Percentiles rank a stretch among this genome's conserved stretches.
These are phyloP conservation scores for Antennarius striatus DNA, from an alignment of 2,113 vertebrate genomes.

Conservation along the genomic window DNA sequence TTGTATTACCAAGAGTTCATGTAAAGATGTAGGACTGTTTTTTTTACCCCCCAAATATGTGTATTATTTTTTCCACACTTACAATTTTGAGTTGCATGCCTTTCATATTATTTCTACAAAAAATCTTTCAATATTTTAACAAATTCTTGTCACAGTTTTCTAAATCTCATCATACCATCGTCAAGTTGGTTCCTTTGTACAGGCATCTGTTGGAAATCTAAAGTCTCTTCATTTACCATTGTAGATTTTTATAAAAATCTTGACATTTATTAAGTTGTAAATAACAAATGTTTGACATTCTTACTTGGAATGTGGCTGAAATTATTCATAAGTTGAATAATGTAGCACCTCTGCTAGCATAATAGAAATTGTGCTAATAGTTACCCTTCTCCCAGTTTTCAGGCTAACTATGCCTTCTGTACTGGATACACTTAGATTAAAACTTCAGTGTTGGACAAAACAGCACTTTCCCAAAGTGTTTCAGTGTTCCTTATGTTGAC, in stretches of 20 bases:
- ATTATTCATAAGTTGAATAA: too few species aligned
- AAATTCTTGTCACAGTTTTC: too few species aligned
- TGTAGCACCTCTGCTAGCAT: neutral
- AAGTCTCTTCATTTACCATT: too few species aligned
- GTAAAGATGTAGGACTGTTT: neutral
- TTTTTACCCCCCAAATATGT: neutral
- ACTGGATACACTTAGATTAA: constrained; percentile 8
- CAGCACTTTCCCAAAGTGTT: constrained; percentile 12
- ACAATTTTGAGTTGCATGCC: constrained; percentile 16
- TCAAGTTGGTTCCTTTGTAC: neutral
- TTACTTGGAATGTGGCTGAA: too few species aligned
- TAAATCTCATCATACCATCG: too few species aligned
- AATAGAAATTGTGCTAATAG: neutral
- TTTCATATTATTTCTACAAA: constrained; percentile 10
- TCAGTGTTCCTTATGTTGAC: too few species aligned
- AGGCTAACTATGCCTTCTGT: neutral
- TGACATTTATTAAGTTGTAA: too few species aligned
- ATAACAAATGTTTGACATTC: too few species aligned
- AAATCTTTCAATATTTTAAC: neutral
- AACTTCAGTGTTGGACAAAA: constrained; percentile 1
- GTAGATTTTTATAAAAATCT: too few species aligned
- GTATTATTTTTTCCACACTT: neutral
- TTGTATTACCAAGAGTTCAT: neutral
- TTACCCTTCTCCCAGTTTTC: neutral
- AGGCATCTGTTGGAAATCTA: too few species aligned